Evolutionary conservation across 1,140 invertebrate genomes (phyloP).

Genomic region (Telenomus remus): DNA sequence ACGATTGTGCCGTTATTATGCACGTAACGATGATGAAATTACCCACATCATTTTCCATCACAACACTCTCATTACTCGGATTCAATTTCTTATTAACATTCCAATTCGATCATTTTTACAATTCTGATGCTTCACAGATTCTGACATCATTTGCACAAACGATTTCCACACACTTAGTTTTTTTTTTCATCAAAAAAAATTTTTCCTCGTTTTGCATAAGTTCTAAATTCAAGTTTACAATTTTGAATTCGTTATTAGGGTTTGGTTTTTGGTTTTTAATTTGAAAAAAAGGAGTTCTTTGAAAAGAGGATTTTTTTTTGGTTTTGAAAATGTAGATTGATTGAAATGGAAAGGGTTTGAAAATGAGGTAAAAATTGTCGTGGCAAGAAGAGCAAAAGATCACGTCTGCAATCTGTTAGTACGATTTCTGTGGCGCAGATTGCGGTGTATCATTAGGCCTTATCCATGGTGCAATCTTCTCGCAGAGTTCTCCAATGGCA

Average conservation of each 20-base stretch:
- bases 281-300: no score
- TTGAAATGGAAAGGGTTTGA: neutral
- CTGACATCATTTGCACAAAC: neutral
- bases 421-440: slow-evolving; percentile 34
- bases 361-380: slow-evolving; percentile 38
- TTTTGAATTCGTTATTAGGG: no score
- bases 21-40: slow-evolving; percentile 44
- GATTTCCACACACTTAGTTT: no score
- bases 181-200: neutral
- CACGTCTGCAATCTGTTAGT: slow-evolving; percentile 38
- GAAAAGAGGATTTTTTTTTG: no score
- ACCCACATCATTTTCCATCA: slow-evolving; percentile 20
- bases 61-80: slow-evolving; percentile 29
- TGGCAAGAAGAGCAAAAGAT: slow-evolving; percentile 29
- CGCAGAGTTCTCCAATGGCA: slow-evolving; percentile 61
- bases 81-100: slow-evolving; percentile 46
- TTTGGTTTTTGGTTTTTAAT: no score
- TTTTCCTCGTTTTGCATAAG: no score
- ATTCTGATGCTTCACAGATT: neutral
- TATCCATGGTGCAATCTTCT: slow-evolving; percentile 68
- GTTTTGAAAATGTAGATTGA: no score
- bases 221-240: no score
- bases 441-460: slow-evolving; percentile 68
- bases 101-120: slow-evolving; percentile 12
- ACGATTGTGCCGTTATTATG: slow-evolving; percentile 36